phyloP scores from a whole-genome alignment of 2,888 invertebrate species.

The Sminthurinus aureus region DNA sequence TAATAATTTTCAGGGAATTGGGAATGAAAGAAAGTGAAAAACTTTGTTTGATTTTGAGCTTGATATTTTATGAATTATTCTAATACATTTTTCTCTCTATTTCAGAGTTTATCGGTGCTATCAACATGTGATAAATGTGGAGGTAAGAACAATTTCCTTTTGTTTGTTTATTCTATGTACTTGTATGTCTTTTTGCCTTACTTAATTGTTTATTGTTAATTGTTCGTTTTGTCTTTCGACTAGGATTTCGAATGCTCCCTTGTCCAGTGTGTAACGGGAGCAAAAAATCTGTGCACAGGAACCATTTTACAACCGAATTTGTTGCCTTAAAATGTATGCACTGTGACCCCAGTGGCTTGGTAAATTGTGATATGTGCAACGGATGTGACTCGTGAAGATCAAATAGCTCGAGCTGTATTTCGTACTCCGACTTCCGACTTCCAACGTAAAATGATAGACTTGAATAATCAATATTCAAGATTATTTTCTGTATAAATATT shows the following conservation, averaged over 20 bases:
- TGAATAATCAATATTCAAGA: no score
- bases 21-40: no score
- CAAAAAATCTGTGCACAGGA: conserved; percentile 93
- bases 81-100: conserved; percentile 58
- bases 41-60: no score
- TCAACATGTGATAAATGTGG: conserved; percentile 89
- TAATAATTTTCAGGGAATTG: no score
- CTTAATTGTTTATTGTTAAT: no score
- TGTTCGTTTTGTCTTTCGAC: no score
- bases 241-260: conserved; percentile 79
- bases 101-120: conserved; percentile 81
- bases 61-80: conserved; percentile 10
- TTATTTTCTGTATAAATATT: no score
- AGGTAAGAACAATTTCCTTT: conserved; percentile 65
- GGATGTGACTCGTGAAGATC: not conserved
- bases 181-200: no score
- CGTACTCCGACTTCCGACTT: no score
- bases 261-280: conserved; percentile 94
- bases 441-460: no score
- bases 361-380: conserved; percentile 82
- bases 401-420: no score
- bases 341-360: conserved; percentile 93
- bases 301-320: conserved; percentile 93
- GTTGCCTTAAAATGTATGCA: conserved; percentile 93
- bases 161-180: no score